Conservation (phyloP, 2,797 vertebrate species). For the Syndactyla subalaris region DNA sequence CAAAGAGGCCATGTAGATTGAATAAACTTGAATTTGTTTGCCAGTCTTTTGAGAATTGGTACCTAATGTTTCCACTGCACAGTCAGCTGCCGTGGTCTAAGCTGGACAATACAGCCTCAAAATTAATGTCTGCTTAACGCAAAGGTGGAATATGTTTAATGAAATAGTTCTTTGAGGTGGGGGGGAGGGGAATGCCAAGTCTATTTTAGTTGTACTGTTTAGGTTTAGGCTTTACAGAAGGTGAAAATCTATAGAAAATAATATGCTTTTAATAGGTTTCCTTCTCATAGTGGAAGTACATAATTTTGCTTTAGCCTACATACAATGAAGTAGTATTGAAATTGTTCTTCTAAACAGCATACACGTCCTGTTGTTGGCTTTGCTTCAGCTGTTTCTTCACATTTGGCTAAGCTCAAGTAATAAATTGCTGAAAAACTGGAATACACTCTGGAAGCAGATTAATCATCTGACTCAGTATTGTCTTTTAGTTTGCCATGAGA, state of each 20-base stretch:
- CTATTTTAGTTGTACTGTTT: background rate
- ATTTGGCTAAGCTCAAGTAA: slow-evolving; percentile 44
- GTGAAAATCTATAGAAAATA: background rate
- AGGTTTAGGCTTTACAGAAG: background rate
- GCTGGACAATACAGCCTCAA: background rate
- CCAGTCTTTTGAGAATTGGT: background rate
- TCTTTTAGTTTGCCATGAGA: slow-evolving; percentile 36
- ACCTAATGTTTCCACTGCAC: background rate
- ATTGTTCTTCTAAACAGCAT: background rate
- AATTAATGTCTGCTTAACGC: background rate
- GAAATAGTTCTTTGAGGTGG: background rate
- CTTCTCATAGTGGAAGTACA: background rate
- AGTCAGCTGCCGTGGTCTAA: background rate
- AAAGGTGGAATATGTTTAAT: background rate
- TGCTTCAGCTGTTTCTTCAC: slow-evolving; percentile 57
- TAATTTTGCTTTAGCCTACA: background rate
- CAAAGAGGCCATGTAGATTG: background rate
- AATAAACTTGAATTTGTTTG: background rate
- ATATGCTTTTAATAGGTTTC: background rate
- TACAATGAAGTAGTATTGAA: background rate
- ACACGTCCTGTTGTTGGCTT: slow-evolving; percentile 22
- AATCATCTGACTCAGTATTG: slow-evolving; percentile 65
- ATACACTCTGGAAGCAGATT: slow-evolving; percentile 45
- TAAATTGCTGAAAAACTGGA: slow-evolving; percentile 57
- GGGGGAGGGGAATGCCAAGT: background rate